These are phyloP conservation scores for Benitochromis conjunctus DNA, from an alignment of 2,113 vertebrate species.

Conservation along the genomic window DNA sequence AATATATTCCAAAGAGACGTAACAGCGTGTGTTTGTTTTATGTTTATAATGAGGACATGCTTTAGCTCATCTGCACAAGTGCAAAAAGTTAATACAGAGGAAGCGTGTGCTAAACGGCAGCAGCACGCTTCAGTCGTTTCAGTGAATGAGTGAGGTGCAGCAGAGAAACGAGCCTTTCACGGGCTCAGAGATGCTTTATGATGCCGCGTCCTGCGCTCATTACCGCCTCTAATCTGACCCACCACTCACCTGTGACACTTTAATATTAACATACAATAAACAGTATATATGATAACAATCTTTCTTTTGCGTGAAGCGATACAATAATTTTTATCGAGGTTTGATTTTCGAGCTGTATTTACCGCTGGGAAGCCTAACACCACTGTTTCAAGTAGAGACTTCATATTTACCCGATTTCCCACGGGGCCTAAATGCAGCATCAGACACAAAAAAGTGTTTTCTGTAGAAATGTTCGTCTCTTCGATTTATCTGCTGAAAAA, in stretches of 20 bases:
- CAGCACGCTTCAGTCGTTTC: neutral
- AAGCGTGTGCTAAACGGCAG: neutral
- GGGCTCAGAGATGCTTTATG: neutral
- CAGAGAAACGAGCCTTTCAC: neutral
- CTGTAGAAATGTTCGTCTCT: conserved; percentile 14
- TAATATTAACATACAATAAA: neutral
- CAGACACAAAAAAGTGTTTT: conserved; percentile 19
- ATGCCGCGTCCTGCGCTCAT: neutral
- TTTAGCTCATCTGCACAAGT: neutral
- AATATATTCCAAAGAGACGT: neutral
- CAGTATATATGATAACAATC: neutral
- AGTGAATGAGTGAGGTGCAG: neutral
- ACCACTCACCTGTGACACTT: neutral
- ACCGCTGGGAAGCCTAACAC: neutral
- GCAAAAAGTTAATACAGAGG: neutral
- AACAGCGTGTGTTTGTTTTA: neutral
- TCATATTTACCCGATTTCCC: conserved; percentile 58
- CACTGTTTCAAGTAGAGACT: conserved; percentile 1
- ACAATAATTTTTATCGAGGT: neutral
- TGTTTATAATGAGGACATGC: neutral
- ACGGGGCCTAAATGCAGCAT: conserved; percentile 2
- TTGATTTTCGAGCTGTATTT: neutral
- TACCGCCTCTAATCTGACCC: neutral
- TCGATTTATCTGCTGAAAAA: conserved; percentile 45
- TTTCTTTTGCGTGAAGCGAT: neutral